Conservation (phyloP, 2,888 invertebrate genomes). For the Drosophila histrio region DNA sequence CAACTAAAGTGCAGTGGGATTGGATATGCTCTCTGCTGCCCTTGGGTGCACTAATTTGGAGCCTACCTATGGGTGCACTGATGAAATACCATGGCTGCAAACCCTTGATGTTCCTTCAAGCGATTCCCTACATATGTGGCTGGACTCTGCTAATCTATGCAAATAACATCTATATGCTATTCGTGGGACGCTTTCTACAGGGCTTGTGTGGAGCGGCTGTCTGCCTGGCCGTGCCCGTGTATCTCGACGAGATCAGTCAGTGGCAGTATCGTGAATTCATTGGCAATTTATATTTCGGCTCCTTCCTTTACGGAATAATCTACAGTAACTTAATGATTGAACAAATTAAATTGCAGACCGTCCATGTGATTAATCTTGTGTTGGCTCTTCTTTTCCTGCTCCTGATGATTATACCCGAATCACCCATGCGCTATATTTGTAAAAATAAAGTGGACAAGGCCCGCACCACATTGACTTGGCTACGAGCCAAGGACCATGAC, state of each 20-base stretch:
- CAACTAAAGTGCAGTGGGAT: background rate
- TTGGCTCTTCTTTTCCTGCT: background rate
- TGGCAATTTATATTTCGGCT: conserved; percentile 21
- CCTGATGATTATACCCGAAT: conserved; percentile 27
- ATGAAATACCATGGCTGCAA: conserved; percentile 26
- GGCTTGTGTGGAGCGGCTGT: conserved; percentile 46
- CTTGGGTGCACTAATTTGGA: conserved; percentile 18
- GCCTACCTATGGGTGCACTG: conserved; percentile 41
- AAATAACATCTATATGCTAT: conserved; percentile 21
- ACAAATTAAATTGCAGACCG: background rate
- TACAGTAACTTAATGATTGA: conserved; percentile 4
- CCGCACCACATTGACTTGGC: background rate
- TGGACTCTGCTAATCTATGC: conserved; percentile 22
- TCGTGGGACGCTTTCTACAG: conserved; percentile 31
- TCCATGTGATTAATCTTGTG: background rate
- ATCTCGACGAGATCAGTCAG: conserved; percentile 37
- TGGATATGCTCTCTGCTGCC: conserved; percentile 15
- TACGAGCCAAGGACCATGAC: conserved; percentile 14
- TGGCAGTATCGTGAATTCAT: conserved; percentile 25
- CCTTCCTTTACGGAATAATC: conserved; percentile 25
- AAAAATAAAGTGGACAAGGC: background rate
- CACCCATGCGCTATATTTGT: conserved; percentile 21
- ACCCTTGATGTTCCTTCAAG: conserved; percentile 22
- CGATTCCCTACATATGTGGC: conserved; percentile 27
- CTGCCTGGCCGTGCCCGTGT: conserved; percentile 42